These are phyloP conservation scores for Andricus curvator DNA, from an alignment of 2,888 invertebrate genomes.

Conservation along the genomic window DNA sequence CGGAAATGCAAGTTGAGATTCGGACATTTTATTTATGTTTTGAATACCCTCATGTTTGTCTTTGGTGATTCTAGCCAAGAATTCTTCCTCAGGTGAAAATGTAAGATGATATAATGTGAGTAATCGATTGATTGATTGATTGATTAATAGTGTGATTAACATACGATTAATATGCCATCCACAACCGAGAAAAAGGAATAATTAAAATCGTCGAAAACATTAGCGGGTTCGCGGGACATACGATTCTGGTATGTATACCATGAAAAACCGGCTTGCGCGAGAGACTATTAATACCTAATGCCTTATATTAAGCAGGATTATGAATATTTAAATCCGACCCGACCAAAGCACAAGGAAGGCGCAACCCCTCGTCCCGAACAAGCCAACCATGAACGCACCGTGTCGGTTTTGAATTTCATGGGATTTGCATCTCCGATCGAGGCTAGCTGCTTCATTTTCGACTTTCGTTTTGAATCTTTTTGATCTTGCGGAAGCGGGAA, in stretches of 20 bases:
- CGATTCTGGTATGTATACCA: background rate
- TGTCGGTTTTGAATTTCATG: conserved; percentile 42
- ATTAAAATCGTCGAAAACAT: background rate
- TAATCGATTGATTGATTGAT: conserved; percentile 6
- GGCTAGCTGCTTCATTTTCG: conserved; percentile 33
- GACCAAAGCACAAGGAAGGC: conserved; percentile 18
- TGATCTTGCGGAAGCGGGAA: conserved; percentile 23
- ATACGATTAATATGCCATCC: conserved; percentile 2
- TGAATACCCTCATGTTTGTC: too few species aligned
- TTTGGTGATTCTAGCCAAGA: too few species aligned
- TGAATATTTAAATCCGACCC: conserved; percentile 47
- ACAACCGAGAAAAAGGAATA: background rate
- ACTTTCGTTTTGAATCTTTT: conserved; percentile 34
- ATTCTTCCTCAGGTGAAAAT: background rate
- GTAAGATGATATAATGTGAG: background rate
- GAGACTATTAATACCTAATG: conserved; percentile 49
- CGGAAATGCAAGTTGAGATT: too few species aligned
- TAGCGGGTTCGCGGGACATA: background rate
- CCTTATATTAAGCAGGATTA: conserved; percentile 49
- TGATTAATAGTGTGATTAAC: background rate
- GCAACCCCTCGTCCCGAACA: conserved; percentile 23
- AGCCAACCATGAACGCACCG: conserved; percentile 33
- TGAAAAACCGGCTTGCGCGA: conserved; percentile 31
- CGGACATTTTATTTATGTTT: too few species aligned
- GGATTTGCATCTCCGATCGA: conserved; percentile 41